Evolutionary conservation across 1,140 invertebrate species (phyloP).

Genomic region (Brachionus asplanchnoidis): DNA sequence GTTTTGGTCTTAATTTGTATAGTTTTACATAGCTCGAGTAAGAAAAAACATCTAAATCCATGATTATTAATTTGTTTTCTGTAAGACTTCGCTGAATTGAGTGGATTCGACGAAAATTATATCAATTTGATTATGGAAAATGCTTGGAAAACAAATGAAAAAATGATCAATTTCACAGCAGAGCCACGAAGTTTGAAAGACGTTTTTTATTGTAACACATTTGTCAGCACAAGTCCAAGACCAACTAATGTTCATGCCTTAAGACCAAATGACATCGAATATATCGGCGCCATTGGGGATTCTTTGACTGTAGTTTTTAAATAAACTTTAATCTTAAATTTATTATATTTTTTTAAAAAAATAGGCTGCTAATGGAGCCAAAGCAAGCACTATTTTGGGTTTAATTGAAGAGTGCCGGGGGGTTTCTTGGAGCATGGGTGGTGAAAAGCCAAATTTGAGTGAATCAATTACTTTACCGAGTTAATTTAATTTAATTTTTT

Average conservation of each 20-base stretch:
- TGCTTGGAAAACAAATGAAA: constrained; percentile 11
- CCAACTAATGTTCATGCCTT: constrained; percentile 61
- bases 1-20: background rate
- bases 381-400: constrained; percentile 20
- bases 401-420: constrained; percentile 13
- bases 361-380: constrained; percentile 37
- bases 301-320: constrained; percentile 58
- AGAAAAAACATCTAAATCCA: background rate
- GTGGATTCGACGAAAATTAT: background rate
- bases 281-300: constrained; percentile 73
- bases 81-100: background rate
- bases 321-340: background rate
- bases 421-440: constrained; percentile 38
- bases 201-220: background rate
- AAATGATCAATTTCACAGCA: background rate
- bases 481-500: background rate
- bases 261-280: constrained; percentile 70
- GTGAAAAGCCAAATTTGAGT: constrained; percentile 26
- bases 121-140: constrained; percentile 10
- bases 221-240: constrained; percentile 15
- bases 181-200: background rate
- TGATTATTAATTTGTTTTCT: background rate
- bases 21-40: background rate
- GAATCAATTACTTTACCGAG: constrained; percentile 44
- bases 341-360: background rate